Evolutionary conservation across 1,140 invertebrate species (phyloP).

Genomic region (Ruditapes philippinarum): DNA sequence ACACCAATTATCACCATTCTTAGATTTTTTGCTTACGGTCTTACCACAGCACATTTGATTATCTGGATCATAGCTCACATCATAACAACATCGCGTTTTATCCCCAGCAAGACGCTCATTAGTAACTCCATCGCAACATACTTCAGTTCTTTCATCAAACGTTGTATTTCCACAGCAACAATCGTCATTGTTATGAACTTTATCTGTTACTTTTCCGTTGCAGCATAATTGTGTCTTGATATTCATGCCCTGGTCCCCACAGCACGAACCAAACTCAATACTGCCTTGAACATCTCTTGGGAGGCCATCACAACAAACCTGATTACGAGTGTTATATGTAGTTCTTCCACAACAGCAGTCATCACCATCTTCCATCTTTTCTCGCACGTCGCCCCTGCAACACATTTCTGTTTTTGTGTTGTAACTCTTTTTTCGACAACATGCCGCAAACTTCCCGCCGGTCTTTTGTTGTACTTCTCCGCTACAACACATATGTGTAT

Average conservation of each 20-base stretch:
- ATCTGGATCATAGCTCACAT: conserved; percentile 6
- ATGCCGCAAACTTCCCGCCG: not conserved
- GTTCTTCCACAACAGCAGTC: conserved; percentile 31
- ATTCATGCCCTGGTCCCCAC: conserved; percentile 1
- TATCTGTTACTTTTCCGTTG: not conserved
- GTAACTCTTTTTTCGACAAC: conserved; percentile 16
- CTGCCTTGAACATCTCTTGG: conserved; percentile 6
- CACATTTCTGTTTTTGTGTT: conserved; percentile 33
- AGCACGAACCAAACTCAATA: conserved; percentile 12
- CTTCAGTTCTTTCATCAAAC: conserved; percentile 25
- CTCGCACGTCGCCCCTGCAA: not conserved
- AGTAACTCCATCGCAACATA: conserved; percentile 25
- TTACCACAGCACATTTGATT: not conserved
- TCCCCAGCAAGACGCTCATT: not conserved
- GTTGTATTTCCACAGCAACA: conserved; percentile 39
- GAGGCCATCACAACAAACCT: conserved; percentile 39
- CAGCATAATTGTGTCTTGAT: conserved; percentile 36
- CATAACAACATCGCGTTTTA: conserved; percentile 2
- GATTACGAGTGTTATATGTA: conserved; percentile 20
- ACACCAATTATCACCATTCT: conserved; percentile 33
- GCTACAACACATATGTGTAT: conserved; percentile 22
- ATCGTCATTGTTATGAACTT: conserved; percentile 7
- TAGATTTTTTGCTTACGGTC: not conserved
- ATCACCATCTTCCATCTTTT: not conserved
- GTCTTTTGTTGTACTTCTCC: not conserved